Evolutionary conservation across 2,888 invertebrate species (phyloP), one percentile per base, ranked within the genome.

Genomic region (Axea sp.): DNA sequence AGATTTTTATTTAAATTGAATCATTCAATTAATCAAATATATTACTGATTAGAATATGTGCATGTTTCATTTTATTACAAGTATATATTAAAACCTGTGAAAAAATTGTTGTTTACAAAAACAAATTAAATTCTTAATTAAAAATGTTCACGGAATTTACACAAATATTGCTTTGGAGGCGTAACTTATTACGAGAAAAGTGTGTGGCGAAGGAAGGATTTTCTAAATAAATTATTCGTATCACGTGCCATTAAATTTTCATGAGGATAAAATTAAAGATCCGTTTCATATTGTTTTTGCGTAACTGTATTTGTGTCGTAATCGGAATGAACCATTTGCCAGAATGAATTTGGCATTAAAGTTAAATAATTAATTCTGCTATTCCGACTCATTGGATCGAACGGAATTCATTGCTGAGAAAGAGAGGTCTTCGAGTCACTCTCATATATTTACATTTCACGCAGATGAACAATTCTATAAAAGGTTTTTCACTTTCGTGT

Each of bases 391-490:
- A 51, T 28, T 30, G 51, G 22, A 53, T 53, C 28, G 43, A 45
- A 53, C 6, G 37, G 53, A 28, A 53, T 65, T 51, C 33, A 62
- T 62, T 51, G 41, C 9, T 8, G 1, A 7, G 1, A 7, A 22
- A 62, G 22, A 41, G 41, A 33, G 31, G 12, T 55, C 45, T 51
- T 39, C 30, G 47, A 39, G 31, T 49, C 41, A 19, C 37, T 55
- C 26, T 37, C 59, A 33, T 33, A 35, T 65, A 57, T 73, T 55
- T 73, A 60, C 67, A 67, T 60, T 67, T 41, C 49, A 59, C 60
- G 73, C 51, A 60, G 53, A 65, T 67, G 53, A 60, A 68, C 59
- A 73, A 51, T 67, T 73, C 43, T 43, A 51, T 62, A 62, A 68
- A 73, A 67, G 41, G 47, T 51, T 59, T 73, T 49, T 67, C 33